A percentile compares a stretch with the other conserved stretches of the same genome.
Evolutionary conservation across 2,113 vertebrate genomes (phyloP).

Genomic region (Fukomys damarensis): DNA sequence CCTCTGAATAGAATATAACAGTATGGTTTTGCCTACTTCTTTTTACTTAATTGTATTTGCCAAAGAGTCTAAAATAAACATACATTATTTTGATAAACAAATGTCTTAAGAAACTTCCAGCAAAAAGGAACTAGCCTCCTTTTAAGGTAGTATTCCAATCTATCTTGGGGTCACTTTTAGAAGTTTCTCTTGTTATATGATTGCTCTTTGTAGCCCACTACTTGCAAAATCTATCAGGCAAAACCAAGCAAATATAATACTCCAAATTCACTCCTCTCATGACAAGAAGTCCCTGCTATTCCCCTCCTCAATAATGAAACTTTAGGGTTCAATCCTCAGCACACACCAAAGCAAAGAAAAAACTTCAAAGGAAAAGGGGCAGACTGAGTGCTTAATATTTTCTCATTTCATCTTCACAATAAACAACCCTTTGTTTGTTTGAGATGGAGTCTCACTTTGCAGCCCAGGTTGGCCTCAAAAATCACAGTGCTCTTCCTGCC

Average conservation of each 20-base stretch:
- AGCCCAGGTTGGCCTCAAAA: background rate
- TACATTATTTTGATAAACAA: slow-evolving; percentile 26
- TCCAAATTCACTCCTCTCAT: background rate
- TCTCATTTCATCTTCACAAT: background rate
- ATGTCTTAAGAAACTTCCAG: slow-evolving; percentile 18
- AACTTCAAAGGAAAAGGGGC: background rate
- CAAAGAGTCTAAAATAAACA: slow-evolving; percentile 42
- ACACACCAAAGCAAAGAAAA: background rate
- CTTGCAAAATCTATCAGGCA: background rate
- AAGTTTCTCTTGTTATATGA: background rate
- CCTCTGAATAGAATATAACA: background rate
- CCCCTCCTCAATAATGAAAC: background rate
- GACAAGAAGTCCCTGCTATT: background rate
- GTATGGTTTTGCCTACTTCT: slow-evolving; percentile 5
- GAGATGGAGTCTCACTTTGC: background rate
- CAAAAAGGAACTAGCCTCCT: slow-evolving; percentile 9
- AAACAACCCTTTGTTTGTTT: background rate
- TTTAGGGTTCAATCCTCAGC: background rate
- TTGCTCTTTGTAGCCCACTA: slow-evolving; percentile 1
- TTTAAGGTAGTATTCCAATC: slow-evolving; percentile 1
- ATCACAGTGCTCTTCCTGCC: background rate
- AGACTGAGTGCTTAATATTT: background rate
- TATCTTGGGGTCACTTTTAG: background rate
- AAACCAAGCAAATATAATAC: background rate
- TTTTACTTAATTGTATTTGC: slow-evolving; percentile 38